Base-by-base conservation (phyloP, 2,888 invertebrate genomes). In the Meiosimyza platycephala region DNA sequence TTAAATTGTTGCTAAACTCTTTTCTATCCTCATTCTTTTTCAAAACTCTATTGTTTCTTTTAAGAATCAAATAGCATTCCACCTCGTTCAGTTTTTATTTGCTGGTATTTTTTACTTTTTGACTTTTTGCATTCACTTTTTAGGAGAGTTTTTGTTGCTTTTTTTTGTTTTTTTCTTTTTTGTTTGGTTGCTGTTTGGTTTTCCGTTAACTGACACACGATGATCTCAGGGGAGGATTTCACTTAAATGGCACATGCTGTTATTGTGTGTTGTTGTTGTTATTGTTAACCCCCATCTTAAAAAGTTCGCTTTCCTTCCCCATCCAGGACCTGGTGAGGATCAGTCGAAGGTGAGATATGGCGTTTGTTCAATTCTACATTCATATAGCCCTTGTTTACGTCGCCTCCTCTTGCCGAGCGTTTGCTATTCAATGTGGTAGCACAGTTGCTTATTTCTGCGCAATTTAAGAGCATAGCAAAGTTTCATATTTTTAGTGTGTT, bases 181-280 rank as follows among this genome's bases (percentile, higher is more conserved):
- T 9, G 59, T 22, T 22, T 18, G 22, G 18, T 64, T 50, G 18
- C 18, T 64, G 64, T 50, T 40, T 64, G 40, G 50, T 51, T 15
- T 51, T 16, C 11, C 12, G 48, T 18, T 16, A 50, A 51, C 64
- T 50, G 51, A 22, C 51, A 64, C 22, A 18, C 18, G 18, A 28
- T 64, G 64, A 64, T 64, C 64, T 64, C 64, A 51, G 16, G 64
- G 64, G 64, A 64, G 64, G 64, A 22, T 64, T 64, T 64, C 51
- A 15, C 64, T 64, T 64, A 64, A 64, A 64, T 64, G 51, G 64
- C 64, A 51, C 33, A 63, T 63, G 63, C 48, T 15, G 40, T 47
- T 40, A 6, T 51, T 64, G 22, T 64, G 50, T 64, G 13, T 33
- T 60, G 12, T 60, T 16, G 40, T 40, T 40, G 9, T 40, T 40